Conservation (phyloP, 2,113 vertebrate genomes). For the Polypterus senegalus region DNA sequence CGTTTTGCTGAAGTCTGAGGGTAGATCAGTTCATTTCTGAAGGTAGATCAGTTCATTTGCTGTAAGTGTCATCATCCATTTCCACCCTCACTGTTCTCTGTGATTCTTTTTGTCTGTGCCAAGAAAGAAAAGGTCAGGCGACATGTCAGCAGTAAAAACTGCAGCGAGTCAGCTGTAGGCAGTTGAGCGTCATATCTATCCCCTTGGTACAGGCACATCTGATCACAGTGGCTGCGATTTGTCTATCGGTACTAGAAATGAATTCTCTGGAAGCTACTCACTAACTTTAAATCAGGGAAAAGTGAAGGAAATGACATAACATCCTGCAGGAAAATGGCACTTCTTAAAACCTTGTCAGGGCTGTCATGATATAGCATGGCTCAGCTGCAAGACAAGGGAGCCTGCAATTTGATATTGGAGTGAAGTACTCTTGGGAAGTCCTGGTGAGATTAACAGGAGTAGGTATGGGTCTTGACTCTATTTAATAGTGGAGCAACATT, state of each 20-base stretch:
- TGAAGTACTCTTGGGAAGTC: slow-evolving; percentile 11
- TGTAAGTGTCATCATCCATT: slow-evolving; percentile 28
- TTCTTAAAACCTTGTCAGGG: slow-evolving; percentile 36
- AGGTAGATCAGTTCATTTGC: slow-evolving; percentile 29
- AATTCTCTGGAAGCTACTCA: slow-evolving; percentile 42
- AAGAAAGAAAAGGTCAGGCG: slow-evolving; percentile 20
- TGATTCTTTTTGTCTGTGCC: slow-evolving; percentile 19
- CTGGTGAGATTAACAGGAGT: background rate
- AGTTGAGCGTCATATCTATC: slow-evolving; percentile 35
- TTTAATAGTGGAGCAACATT: too few relatives aligned
- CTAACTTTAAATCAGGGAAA: slow-evolving; percentile 40
- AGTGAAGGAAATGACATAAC: slow-evolving; percentile 40
- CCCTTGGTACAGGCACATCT: slow-evolving; percentile 40
- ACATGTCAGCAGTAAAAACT: slow-evolving; percentile 14
- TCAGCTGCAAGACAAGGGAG: slow-evolving; percentile 22
- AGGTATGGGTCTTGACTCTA: background rate
- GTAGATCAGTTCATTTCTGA: slow-evolving; percentile 27
- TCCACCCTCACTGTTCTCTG: background rate
- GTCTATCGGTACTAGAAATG: slow-evolving; percentile 37
- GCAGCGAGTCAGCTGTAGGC: slow-evolving; percentile 28
- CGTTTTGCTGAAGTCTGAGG: slow-evolving; percentile 19
- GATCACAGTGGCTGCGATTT: slow-evolving; percentile 29
- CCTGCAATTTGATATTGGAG: slow-evolving; percentile 21
- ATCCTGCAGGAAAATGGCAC: slow-evolving; percentile 44
- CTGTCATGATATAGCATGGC: slow-evolving; percentile 26